Evolutionary conservation across 2,888 invertebrate genomes (phyloP).

Genomic region (Tyria jacobaeae): DNA sequence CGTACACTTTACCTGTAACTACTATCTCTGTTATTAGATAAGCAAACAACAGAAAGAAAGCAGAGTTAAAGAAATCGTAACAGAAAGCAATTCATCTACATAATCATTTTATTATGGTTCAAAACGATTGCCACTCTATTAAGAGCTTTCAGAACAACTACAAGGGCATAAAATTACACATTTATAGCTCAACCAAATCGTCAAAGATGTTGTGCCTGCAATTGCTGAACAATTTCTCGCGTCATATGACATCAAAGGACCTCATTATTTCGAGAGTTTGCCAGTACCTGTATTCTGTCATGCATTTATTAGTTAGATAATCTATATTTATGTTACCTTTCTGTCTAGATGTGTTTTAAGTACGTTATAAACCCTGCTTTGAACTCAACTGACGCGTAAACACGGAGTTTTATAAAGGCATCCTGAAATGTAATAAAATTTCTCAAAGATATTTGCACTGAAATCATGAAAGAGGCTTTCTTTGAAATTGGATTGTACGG

Average conservation of each 20-base stretch:
- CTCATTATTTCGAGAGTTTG: slow-evolving; percentile 54
- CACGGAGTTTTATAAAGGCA: slow-evolving; percentile 5
- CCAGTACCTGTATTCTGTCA: slow-evolving; percentile 9
- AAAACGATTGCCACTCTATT: neutral
- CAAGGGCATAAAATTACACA: slow-evolving; percentile 26
- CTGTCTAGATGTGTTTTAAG: slow-evolving; percentile 1
- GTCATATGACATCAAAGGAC: slow-evolving; percentile 71
- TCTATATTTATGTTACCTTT: slow-evolving; percentile 5
- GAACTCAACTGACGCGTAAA: slow-evolving; percentile 5
- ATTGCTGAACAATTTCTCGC: slow-evolving; percentile 70
- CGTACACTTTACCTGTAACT: too few relatives aligned
- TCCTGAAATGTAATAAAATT: slow-evolving; percentile 10
- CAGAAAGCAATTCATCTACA: too few relatives aligned
- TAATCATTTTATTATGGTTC: neutral
- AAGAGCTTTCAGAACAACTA: neutral
- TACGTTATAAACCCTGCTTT: neutral
- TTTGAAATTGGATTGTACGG: slow-evolving; percentile 8
- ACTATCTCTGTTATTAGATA: too few relatives aligned
- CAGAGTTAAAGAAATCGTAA: too few relatives aligned
- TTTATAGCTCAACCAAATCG: slow-evolving; percentile 27
- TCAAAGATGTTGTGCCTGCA: slow-evolving; percentile 36
- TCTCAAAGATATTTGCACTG: slow-evolving; percentile 8
- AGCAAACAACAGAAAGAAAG: too few relatives aligned
- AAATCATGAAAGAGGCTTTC: slow-evolving; percentile 11
- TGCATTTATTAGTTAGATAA: slow-evolving; percentile 4